Base-by-base conservation (phyloP, 1,140 invertebrate species). In the Belonocnema kinseyi region DNA sequence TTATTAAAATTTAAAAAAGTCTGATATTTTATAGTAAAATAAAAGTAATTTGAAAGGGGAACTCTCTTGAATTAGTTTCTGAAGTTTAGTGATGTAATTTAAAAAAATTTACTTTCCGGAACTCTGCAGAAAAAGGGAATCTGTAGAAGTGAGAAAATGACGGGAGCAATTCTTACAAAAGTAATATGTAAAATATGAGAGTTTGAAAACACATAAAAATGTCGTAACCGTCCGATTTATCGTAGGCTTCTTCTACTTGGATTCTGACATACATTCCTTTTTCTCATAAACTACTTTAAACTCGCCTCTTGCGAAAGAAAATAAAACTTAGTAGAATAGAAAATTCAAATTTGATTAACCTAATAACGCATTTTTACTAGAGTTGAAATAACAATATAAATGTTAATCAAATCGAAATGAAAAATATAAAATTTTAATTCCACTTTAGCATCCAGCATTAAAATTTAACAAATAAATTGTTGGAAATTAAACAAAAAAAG, bases 71-170 rank as follows among this genome's bases (percentile, higher is more conserved):
- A 46, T 46, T 11, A 46, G 40, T 5, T 11, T 8, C 10, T 46
- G 2, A 46, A 46, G 40, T 46, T 46, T 46, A 46, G 10, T 46
- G 40, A 71, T 73, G 52, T 52, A 75, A 77, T 75, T 17, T 19
- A 54, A 17, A 54, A 10, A 54, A n/a, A 3, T 19, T 17, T 17
- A 17, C 17, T 54, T 54, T 17, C 10, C 7, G n/a, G 17, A 3
- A 10, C 7, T 54, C 6, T n/a, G 17, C 7, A 17, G 53, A 2
- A 54, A 19, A 54, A n/a, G n/a, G 7, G 53, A 54, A n/a, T 54
- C 4, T 19, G n/a, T 8, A 54, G 6, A 54, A 54, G 7, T 0
- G 53, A 17, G 5, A 17, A 54, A 10, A 17, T 54, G n/a, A 46
- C 26, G 26, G 3, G 26, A 5, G 8, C 40, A 10, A 8, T 46